phyloP scores from a whole-genome alignment of 2,888 invertebrate genomes.

The Anodontia alba region DNA sequence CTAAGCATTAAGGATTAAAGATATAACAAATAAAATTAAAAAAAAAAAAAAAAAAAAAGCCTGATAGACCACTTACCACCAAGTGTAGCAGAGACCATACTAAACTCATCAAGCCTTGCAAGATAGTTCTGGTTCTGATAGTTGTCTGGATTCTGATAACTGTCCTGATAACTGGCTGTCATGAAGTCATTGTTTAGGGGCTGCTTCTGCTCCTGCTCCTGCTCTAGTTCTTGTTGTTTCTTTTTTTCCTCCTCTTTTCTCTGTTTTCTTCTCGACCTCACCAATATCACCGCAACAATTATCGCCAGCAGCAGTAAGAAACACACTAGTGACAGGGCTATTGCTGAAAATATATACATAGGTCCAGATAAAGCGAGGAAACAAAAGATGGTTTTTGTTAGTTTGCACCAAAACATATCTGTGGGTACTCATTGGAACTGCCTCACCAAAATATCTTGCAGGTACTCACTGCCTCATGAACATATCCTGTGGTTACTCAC shows the following conservation, averaged over 20 bases:
- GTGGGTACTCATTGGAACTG: too few relatives aligned
- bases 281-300: slow-evolving; percentile 71
- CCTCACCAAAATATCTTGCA: too few relatives aligned
- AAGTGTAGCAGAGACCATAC: slow-evolving; percentile 77
- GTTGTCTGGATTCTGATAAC: slow-evolving; percentile 23
- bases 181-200: slow-evolving; percentile 66
- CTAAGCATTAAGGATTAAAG: too few relatives aligned
- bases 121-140: slow-evolving; percentile 69
- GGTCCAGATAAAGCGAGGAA: too few relatives aligned
- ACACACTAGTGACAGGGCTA: slow-evolving; percentile 70
- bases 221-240: slow-evolving; percentile 61
- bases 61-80: slow-evolving; percentile 72
- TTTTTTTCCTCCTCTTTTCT: slow-evolving; percentile 66
- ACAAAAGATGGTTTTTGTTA: too few relatives aligned
- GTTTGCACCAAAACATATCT: too few relatives aligned
- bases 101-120: slow-evolving; percentile 80
- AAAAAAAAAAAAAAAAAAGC: too few relatives aligned
- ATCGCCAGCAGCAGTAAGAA: slow-evolving; percentile 72
- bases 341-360: slow-evolving; percentile 61
- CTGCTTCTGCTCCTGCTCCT: slow-evolving; percentile 56
- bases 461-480: too few relatives aligned
- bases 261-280: slow-evolving; percentile 59
- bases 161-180: slow-evolving; percentile 38
- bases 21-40: too few relatives aligned
- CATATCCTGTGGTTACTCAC: too few relatives aligned